Percentiles rank a stretch among this genome's conserved stretches.
phyloP scores from a whole-genome alignment of 1,140 invertebrate genomes.

The Steinernema khuongi region DNA sequence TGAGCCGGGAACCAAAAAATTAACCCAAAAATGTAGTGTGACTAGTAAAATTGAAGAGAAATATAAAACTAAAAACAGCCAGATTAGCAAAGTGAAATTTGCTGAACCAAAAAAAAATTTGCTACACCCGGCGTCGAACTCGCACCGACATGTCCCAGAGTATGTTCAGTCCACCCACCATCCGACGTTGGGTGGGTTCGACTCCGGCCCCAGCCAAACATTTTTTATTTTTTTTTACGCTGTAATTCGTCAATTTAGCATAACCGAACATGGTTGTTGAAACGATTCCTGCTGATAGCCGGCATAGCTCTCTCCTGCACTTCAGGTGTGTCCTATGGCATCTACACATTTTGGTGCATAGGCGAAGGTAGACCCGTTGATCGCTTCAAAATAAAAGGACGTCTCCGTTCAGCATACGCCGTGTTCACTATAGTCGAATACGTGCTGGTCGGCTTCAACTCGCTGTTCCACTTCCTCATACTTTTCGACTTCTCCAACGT shows the following conservation, averaged over 20 bases:
- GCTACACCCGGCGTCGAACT: neutral
- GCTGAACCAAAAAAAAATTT: conserved; percentile 15
- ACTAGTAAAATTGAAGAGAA: no score
- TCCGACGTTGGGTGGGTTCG: no score
- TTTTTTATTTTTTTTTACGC: no score
- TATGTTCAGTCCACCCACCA: no score
- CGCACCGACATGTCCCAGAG: no score
- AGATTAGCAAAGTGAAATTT: no score
- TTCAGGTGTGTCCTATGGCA: conserved; percentile 49
- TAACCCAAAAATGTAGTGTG: no score
- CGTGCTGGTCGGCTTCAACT: conserved; percentile 40
- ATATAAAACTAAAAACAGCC: no score
- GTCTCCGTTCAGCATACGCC: conserved; percentile 45
- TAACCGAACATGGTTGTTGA: conserved; percentile 46
- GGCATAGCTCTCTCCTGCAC: conserved; percentile 52
- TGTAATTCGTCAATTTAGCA: conserved; percentile 36
- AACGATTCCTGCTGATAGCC: conserved; percentile 45
- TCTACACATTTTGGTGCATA: conserved; percentile 42
- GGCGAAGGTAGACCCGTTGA: conserved; percentile 34
- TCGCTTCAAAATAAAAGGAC: neutral
- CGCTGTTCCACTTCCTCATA: conserved; percentile 30
- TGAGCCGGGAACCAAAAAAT: no score
- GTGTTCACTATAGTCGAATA: conserved; percentile 54
- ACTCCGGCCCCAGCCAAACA: no score
- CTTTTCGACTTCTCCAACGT: conserved; percentile 33